These are phyloP conservation scores for Nematostella vectensis DNA, from an alignment of 92 coral and sea anemone species.

Conservation along the genomic window DNA sequence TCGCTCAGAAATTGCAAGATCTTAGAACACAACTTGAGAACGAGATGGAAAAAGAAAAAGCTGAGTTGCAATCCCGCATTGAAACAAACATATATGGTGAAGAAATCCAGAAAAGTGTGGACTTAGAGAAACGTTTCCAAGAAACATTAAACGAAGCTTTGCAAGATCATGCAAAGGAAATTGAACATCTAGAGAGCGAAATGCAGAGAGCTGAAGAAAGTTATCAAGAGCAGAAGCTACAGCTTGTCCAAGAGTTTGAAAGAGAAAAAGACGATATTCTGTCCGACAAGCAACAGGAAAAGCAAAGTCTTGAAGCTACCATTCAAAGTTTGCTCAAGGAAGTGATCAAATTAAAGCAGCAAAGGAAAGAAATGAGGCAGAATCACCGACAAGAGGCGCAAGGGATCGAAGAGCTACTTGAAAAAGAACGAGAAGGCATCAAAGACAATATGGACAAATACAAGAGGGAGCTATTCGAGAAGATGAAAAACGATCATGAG, in stretches of 20 bases:
- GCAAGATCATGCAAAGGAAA: slow-evolving; percentile 48
- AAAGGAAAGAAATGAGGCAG: slow-evolving; percentile 65
- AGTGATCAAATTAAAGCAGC: slow-evolving; percentile 66
- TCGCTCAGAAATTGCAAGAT: slow-evolving; percentile 12
- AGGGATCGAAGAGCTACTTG: slow-evolving; percentile 51
- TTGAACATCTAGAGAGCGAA: slow-evolving; percentile 57
- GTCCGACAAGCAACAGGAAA: slow-evolving; percentile 39
- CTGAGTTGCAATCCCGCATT: slow-evolving; percentile 29
- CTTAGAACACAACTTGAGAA: slow-evolving; percentile 22
- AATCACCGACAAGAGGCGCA: slow-evolving; percentile 60
- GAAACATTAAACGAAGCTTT: slow-evolving; percentile 47
- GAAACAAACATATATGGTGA: slow-evolving; percentile 43
- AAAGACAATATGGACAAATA: slow-evolving; percentile 47
- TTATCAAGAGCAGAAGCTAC: slow-evolving; percentile 32
- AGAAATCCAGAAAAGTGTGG: slow-evolving; percentile 41
- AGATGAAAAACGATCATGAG: slow-evolving; percentile 48
- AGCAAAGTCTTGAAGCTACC: slow-evolving; percentile 47
- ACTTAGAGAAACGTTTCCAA: slow-evolving; percentile 57
- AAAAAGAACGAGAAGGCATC: slow-evolving; percentile 51
- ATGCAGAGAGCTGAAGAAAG: slow-evolving; percentile 46
- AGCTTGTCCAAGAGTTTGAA: slow-evolving; percentile 37
- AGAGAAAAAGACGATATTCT: slow-evolving; percentile 37
- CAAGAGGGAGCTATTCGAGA: slow-evolving; percentile 48
- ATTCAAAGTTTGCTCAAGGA: slow-evolving; percentile 68
- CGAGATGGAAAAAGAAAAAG: slow-evolving; percentile 37